Conservation (phyloP, 2,113 vertebrate species). For the Macrotis lagotis region DNA sequence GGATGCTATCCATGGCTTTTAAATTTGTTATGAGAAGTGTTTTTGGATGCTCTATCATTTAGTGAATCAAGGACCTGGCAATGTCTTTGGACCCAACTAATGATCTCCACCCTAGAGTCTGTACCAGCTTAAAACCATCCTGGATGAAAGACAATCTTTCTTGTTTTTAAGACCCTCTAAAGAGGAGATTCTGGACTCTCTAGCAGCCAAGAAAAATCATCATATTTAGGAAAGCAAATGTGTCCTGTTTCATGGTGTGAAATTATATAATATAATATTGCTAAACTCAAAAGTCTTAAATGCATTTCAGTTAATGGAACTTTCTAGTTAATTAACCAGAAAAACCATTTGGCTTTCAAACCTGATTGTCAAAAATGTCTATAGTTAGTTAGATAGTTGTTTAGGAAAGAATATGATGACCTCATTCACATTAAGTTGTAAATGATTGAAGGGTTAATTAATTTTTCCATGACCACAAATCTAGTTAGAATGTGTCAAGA, state of each 20-base stretch:
- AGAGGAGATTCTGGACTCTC: not conserved
- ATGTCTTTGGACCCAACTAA: not conserved
- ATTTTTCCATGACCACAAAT: not conserved
- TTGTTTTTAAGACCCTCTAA: not conserved
- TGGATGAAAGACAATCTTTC: not conserved
- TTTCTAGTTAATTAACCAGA: not conserved
- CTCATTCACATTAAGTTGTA: not conserved
- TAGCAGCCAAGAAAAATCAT: not conserved
- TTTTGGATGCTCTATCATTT: slow-evolving; percentile 28
- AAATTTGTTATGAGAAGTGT: not conserved
- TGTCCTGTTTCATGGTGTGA: not conserved
- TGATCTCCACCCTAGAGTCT: not conserved
- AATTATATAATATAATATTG: not conserved
- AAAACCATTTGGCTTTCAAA: not conserved
- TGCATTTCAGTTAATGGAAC: not conserved
- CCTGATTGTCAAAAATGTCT: not conserved
- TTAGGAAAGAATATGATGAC: not conserved
- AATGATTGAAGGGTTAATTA: not conserved
- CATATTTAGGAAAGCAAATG: not conserved
- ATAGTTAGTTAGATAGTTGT: not conserved
- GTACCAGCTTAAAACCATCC: not conserved
- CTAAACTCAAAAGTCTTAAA: not conserved
- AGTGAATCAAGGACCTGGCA: not conserved
- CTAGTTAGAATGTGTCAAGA: not conserved
- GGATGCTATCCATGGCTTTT: not conserved